Base-by-base conservation (phyloP, 2,888 invertebrate species). In the Saturnia pavonia region DNA sequence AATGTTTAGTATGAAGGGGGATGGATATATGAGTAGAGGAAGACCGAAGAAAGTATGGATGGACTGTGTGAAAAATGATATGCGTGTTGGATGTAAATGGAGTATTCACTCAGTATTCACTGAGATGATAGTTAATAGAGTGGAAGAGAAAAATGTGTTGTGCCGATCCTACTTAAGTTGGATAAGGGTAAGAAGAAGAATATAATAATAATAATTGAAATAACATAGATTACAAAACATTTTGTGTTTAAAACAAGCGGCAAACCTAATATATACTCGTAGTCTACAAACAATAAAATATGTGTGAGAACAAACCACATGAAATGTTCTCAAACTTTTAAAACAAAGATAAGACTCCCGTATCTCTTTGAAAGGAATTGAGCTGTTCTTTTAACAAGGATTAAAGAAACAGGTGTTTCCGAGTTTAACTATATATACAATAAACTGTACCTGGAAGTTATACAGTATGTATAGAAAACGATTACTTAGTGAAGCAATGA, bases 321-420 rank as follows among this genome's bases (percentile, higher is more conserved):
- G 65, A 40, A 65, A 34, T 11, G 34, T 65, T 65, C 40, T 11
- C 65, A n/a, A 65, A 65, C 65, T 65, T 65, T 40, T 65, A 40
- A 40, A 65, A 40, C 65, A 40, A 65, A 65, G n/a, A 40, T 65
- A 65, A 40, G n/a, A n/a, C 40, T 40, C 22, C 22, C 65, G 65
- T 65, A 19, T 65, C 65, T 65, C 65, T 63, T 63, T 65, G 40
- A 40, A 11, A 65, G 40, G 19, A 40, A 65, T n/a, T 40, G 65
- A 65, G 40, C 63, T 40, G 65, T 65, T 65, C 22, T 65, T 65
- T 40, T 40, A 65, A 40, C 40, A 19, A 65, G 25, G 27, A 27
- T 27, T 65, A 40, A 40, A 65, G 65, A 40, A 63, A 63, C 63
- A 63, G 63, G 63, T 63, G 63, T 34, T 63, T 27, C 27, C 27